A percentile compares a stretch with the other conserved stretches of the same genome.
Evolutionary conservation across 2,888 invertebrate species (phyloP).

Genomic region (Chrysina gloriosa): DNA sequence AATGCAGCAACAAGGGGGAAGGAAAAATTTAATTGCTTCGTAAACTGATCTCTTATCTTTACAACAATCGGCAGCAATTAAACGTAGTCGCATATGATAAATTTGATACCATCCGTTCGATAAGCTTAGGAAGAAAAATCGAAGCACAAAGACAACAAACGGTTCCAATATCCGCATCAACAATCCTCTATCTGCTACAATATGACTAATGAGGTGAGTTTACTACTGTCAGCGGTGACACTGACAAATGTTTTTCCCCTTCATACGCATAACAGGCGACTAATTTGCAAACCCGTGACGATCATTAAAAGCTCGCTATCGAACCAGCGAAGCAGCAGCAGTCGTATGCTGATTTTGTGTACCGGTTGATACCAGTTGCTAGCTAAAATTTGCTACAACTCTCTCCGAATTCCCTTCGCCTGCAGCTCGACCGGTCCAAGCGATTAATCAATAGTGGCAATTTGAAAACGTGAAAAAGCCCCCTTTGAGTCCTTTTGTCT

Average conservation of each 20-base stretch:
- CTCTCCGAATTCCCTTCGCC: neutral
- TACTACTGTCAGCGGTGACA: slow-evolving; percentile 44
- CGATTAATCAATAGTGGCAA: slow-evolving; percentile 18
- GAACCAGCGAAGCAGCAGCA: neutral
- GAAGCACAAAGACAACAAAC: no score
- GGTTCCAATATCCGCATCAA: no score
- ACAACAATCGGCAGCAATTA: no score
- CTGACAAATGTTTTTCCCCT: slow-evolving; percentile 46
- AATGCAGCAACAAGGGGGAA: no score
- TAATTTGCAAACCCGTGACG: slow-evolving; percentile 11
- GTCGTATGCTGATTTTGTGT: neutral
- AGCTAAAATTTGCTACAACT: neutral
- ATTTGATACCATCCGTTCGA: no score
- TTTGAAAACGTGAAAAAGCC: slow-evolving; percentile 27
- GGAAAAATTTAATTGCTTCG: no score
- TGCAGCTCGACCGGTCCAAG: slow-evolving; percentile 7
- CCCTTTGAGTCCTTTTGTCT: slow-evolving; percentile 26
- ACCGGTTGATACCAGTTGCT: slow-evolving; percentile 23
- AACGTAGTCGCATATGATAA: no score
- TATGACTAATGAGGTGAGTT: slow-evolving; percentile 50
- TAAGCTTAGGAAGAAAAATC: no score
- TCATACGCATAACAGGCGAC: neutral
- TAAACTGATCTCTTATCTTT: no score
- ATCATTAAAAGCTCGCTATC: slow-evolving; percentile 9
- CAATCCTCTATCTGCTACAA: no score